Evolutionary conservation across 2,797 vertebrate genomes (phyloP).

Genomic region (Falco rusticolus): DNA sequence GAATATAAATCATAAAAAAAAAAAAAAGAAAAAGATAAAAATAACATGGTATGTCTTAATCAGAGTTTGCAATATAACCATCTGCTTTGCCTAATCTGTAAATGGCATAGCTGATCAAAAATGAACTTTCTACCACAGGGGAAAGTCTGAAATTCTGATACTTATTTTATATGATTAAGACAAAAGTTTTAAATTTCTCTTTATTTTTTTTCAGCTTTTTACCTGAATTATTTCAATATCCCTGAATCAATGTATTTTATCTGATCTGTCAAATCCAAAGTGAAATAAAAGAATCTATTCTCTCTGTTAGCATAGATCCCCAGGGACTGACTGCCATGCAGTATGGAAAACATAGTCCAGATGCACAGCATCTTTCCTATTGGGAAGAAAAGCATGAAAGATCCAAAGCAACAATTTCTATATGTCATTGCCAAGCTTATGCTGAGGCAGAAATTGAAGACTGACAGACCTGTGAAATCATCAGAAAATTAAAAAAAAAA

Average conservation of each 20-base stretch:
- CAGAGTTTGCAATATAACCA: slow-evolving; percentile 4
- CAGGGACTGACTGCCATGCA: slow-evolving; percentile 21
- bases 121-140: neutral
- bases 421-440: slow-evolving; percentile 21
- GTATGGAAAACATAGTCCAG: slow-evolving; percentile 62
- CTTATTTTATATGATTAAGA: neutral
- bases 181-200: neutral
- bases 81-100: slow-evolving; percentile 4
- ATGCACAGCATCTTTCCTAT: slow-evolving; percentile 56
- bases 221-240: slow-evolving; percentile 15
- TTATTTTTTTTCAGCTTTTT: slow-evolving; percentile 5
- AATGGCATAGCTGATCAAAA: neutral
- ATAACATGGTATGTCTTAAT: slow-evolving; percentile 64
- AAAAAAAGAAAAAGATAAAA: slow-evolving; percentile 39
- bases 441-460: slow-evolving; percentile 36
- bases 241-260: slow-evolving; percentile 17
- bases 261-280: slow-evolving; percentile 21
- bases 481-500: neutral
- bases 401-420: slow-evolving; percentile 26
- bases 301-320: slow-evolving; percentile 17
- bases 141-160: neutral
- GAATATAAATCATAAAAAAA: slow-evolving; percentile 56
- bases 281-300: slow-evolving; percentile 50
- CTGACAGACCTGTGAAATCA: neutral
- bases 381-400: slow-evolving; percentile 20